A percentile compares a stretch with the other conserved stretches of the same genome.
These are phyloP conservation scores for Balearica regulorum DNA, from an alignment of 2,797 vertebrate species.

Conservation along the genomic window DNA sequence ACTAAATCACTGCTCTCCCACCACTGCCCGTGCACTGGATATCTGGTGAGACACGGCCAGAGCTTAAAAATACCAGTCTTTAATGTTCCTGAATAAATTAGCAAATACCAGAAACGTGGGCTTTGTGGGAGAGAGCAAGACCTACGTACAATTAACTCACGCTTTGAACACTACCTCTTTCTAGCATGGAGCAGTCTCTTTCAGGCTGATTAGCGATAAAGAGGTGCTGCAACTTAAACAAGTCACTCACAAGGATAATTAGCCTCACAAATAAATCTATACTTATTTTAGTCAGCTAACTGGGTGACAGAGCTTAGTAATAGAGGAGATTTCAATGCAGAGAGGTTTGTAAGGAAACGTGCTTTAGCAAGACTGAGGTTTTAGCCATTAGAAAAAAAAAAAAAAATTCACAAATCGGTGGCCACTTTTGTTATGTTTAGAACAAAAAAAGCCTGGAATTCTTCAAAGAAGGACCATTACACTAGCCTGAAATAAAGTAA, in stretches of 20 bases:
- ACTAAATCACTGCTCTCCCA: background rate
- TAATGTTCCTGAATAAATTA: background rate
- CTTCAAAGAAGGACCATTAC: background rate
- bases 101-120: background rate
- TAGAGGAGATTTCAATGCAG: background rate
- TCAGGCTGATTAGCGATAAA: background rate
- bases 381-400: background rate
- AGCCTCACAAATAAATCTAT: background rate
- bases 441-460: background rate
- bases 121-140: background rate
- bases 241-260: background rate
- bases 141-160: background rate
- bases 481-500: background rate
- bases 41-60: background rate
- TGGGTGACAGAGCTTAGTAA: background rate
- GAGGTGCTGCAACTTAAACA: background rate
- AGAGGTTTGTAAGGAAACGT: background rate
- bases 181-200: rapidly evolving
- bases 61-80: background rate
- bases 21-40: no score
- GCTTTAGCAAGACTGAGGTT: background rate
- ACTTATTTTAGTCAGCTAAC: background rate
- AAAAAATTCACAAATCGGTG: background rate
- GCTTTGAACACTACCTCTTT: background rate
- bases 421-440: background rate